Conservation (phyloP, 1,140 invertebrate genomes). For the Melanaphis sacchari region DNA sequence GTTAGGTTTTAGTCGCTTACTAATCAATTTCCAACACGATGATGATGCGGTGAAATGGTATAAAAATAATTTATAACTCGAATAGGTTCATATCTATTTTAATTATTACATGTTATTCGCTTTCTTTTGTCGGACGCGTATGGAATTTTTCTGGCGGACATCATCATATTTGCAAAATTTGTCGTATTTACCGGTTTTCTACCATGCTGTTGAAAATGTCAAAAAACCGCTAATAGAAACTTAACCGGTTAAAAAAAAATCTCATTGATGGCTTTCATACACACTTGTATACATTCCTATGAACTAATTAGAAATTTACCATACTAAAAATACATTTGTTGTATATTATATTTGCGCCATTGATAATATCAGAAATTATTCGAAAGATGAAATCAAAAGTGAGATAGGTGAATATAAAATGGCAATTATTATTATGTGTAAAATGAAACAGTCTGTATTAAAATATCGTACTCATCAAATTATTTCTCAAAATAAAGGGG, state of each 20-base stretch:
- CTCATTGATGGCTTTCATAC: not conserved
- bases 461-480: too few species aligned
- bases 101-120: not conserved
- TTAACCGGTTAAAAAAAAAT: constrained; percentile 13
- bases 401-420: not conserved
- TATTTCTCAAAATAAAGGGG: too few species aligned
- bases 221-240: constrained; percentile 30
- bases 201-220: constrained; percentile 28
- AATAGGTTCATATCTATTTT: not conserved
- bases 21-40: not conserved
- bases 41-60: not conserved
- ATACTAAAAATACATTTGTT: not conserved
- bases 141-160: not conserved
- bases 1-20: not conserved
- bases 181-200: constrained; percentile 28
- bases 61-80: not conserved
- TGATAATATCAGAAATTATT: not conserved
- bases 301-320: constrained; percentile 17
- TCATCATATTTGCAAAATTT: constrained; percentile 14
- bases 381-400: not conserved
- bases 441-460: not conserved
- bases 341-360: not conserved
- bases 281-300: not conserved
- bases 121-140: not conserved
- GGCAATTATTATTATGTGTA: not conserved